Conservation (phyloP, 37 sponge, comb jelly and placozoan species). For the Ianthella basta region DNA sequence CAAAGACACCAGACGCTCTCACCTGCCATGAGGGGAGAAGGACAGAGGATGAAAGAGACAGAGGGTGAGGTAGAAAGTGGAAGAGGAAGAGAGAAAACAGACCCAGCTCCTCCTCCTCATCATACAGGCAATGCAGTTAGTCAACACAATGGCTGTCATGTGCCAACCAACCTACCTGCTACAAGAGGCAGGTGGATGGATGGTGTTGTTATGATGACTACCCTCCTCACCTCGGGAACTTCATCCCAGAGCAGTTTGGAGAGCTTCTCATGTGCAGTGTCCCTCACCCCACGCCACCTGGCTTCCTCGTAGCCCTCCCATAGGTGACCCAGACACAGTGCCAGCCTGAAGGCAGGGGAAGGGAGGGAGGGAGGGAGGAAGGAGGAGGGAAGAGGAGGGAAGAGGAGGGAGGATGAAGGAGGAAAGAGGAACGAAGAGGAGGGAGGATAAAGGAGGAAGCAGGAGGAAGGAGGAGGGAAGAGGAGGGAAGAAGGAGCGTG, state of each 20-base stretch:
- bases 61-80: not conserved
- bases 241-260: conserved; percentile 81
- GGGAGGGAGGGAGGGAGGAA: too few relatives aligned
- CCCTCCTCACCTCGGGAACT: conserved; percentile 80
- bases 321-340: conserved; percentile 87
- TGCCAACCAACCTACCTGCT: too few relatives aligned
- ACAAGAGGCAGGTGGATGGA: not conserved
- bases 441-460: too few relatives aligned
- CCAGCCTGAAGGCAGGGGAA: conserved; percentile 42
- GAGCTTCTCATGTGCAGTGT: conserved; percentile 90
- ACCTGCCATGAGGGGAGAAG: conserved; percentile 48
- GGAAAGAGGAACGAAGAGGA: not conserved
- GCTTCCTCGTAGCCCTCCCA: conserved; percentile 91
- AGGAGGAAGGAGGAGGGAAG: too few relatives aligned
- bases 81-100: not conserved
- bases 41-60: not conserved
- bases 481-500: too few relatives aligned
- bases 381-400: conserved; percentile 29
- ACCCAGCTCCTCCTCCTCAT: not conserved
- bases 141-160: too few relatives aligned
- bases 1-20: conserved; percentile 88
- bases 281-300: conserved; percentile 80
- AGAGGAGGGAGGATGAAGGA: not conserved
- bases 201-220: too few relatives aligned
- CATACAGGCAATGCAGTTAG: too few relatives aligned